A percentile compares a stretch with the other conserved stretches of the same genome.
These are phyloP conservation scores for Cataglyphis altisquamis DNA, from an alignment of 2,888 invertebrate genomes.

Conservation along the genomic window DNA sequence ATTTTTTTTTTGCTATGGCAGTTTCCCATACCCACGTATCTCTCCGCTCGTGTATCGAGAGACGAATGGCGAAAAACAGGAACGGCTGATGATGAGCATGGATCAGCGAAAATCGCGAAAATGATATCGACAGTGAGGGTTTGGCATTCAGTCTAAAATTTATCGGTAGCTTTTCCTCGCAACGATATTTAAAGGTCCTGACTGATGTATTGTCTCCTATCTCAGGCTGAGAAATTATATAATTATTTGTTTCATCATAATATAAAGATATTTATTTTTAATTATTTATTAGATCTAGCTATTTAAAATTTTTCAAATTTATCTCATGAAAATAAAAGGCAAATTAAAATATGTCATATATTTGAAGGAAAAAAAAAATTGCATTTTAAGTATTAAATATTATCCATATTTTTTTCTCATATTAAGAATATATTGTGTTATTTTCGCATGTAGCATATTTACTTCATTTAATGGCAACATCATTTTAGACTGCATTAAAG, in stretches of 20 bases:
- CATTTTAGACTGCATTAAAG: background rate
- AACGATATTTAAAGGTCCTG: background rate
- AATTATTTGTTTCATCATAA: background rate
- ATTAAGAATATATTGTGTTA: background rate
- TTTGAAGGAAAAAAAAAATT: no score
- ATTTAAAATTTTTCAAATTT: background rate
- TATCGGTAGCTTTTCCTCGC: background rate
- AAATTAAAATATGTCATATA: background rate
- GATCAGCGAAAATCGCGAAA: constrained; percentile 46
- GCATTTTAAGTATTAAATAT: background rate
- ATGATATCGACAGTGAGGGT: constrained; percentile 19
- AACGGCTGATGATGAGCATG: constrained; percentile 9
- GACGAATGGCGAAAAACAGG: background rate
- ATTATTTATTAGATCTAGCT: background rate
- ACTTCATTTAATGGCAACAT: background rate
- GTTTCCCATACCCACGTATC: background rate
- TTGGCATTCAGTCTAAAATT: constrained; percentile 3
- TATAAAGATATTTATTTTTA: background rate
- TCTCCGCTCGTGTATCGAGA: constrained; percentile 7
- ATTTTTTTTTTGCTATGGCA: constrained; percentile 37
- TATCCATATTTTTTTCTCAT: background rate
- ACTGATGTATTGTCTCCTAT: background rate
- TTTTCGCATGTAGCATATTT: background rate
- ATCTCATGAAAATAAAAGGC: background rate
- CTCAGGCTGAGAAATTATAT: background rate